Conservation (phyloP, 92 coral and sea anemone genomes). For the Porites divaricata region DNA sequence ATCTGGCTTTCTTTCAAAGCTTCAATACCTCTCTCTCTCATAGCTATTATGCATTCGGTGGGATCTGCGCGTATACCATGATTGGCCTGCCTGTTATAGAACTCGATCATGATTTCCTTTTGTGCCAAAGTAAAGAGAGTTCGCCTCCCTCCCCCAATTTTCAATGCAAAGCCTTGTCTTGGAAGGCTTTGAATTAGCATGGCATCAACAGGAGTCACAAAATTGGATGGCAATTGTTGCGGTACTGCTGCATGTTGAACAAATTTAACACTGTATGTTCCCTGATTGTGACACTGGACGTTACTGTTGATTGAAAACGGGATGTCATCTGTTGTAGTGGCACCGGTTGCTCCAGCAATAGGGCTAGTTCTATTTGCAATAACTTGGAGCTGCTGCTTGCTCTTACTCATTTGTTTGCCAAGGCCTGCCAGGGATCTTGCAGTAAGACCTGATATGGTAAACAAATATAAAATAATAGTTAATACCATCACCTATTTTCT, state of each 20-base stretch:
- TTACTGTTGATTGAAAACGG: background rate
- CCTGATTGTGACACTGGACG: background rate
- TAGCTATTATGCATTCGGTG: background rate
- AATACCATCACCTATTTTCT: too few species aligned
- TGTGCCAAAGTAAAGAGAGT: constrained; percentile 5
- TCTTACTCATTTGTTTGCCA: constrained; percentile 32
- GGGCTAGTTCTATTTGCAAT: constrained; percentile 10
- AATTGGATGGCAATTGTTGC: constrained; percentile 2
- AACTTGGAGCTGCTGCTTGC: constrained; percentile 29
- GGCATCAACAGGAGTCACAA: background rate
- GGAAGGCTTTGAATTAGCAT: background rate
- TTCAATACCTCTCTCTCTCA: constrained; percentile 17
- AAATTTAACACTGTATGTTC: constrained; percentile 19
- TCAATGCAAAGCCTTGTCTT: constrained; percentile 8
- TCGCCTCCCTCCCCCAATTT: constrained; percentile 12
- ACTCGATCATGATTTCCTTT: constrained; percentile 32
- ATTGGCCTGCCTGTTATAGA: constrained; percentile 14
- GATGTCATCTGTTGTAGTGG: background rate
- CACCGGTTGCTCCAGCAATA: constrained; percentile 46
- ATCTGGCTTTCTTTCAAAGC: background rate
- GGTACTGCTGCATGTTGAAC: constrained; percentile 31
- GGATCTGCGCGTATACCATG: constrained; percentile 28
- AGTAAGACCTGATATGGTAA: constrained; percentile 22
- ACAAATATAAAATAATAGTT: too few species aligned
- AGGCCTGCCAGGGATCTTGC: constrained; percentile 54